Percentiles rank a stretch among this genome's conserved stretches.
phyloP scores from a whole-genome alignment of 2,797 vertebrate genomes.

The Hypotaenidia okinawae region DNA sequence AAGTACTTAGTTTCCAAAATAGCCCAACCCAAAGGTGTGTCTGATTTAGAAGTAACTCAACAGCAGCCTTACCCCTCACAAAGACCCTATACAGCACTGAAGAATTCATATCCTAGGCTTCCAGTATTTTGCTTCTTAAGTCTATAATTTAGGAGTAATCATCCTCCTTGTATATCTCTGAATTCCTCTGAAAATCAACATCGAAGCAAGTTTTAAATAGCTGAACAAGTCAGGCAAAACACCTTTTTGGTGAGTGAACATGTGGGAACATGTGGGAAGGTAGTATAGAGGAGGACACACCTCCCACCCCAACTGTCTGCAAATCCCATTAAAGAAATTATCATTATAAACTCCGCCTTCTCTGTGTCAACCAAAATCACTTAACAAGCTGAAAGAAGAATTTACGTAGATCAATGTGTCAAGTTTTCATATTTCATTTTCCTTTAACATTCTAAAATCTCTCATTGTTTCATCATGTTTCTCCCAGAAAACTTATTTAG shows the following conservation, averaged over 20 bases:
- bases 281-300: conserved; percentile 27
- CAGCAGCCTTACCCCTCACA: conserved; percentile 7
- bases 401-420: background rate
- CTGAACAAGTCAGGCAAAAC: background rate
- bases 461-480: background rate
- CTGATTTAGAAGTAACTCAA: background rate
- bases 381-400: background rate
- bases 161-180: background rate
- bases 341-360: conserved; percentile 40
- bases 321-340: conserved; percentile 59
- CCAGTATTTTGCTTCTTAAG: background rate
- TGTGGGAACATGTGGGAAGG: conserved; percentile 28
- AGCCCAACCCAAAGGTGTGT: conserved; percentile 68
- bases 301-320: conserved; percentile 21
- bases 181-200: background rate
- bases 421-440: background rate
- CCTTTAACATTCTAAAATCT: background rate
- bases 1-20: conserved; percentile 60
- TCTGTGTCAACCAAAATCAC: background rate
- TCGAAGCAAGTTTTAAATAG: background rate
- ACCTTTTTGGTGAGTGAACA: background rate
- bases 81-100: background rate
- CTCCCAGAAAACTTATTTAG: background rate
- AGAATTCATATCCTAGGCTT: background rate
- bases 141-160: background rate